phyloP scores from a whole-genome alignment of 2,888 invertebrate species.

The Cotesia congregata region DNA sequence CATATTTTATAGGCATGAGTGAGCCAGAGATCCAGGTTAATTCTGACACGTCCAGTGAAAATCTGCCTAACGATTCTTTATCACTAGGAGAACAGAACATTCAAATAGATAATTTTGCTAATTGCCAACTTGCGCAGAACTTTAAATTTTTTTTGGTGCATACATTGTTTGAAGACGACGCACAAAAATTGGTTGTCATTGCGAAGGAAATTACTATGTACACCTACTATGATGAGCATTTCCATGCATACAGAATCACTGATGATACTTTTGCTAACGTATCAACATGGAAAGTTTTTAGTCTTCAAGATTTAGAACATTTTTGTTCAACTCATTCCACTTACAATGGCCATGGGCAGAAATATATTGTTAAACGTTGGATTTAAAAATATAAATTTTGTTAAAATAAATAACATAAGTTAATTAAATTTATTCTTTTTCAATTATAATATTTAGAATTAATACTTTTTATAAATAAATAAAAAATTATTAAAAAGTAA shows the following conservation, averaged over 20 bases:
- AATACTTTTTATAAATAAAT: too few species aligned
- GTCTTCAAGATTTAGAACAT: not conserved
- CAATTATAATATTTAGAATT: too few species aligned
- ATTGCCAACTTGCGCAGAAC: too few species aligned
- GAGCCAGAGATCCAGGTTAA: too few species aligned
- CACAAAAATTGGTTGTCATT: not conserved
- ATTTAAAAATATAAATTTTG: not conserved
- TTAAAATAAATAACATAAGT: too few species aligned
- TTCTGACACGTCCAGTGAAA: too few species aligned
- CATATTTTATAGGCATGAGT: too few species aligned
- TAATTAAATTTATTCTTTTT: too few species aligned
- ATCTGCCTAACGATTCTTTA: too few species aligned
- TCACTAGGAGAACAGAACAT: too few species aligned
- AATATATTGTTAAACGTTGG: constrained; percentile 2
- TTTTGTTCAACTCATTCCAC: not conserved
- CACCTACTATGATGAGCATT: not conserved
- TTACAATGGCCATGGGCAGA: not conserved
- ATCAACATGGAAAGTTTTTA: not conserved
- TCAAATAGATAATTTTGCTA: too few species aligned
- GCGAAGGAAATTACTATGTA: not conserved
- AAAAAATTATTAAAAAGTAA: too few species aligned
- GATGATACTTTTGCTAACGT: not conserved
- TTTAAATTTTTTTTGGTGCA: not conserved
- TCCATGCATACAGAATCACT: not conserved
- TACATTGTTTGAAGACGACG: not conserved